phyloP scores from a whole-genome alignment of 2,797 vertebrate genomes.

The Cheirogaleus major region DNA sequence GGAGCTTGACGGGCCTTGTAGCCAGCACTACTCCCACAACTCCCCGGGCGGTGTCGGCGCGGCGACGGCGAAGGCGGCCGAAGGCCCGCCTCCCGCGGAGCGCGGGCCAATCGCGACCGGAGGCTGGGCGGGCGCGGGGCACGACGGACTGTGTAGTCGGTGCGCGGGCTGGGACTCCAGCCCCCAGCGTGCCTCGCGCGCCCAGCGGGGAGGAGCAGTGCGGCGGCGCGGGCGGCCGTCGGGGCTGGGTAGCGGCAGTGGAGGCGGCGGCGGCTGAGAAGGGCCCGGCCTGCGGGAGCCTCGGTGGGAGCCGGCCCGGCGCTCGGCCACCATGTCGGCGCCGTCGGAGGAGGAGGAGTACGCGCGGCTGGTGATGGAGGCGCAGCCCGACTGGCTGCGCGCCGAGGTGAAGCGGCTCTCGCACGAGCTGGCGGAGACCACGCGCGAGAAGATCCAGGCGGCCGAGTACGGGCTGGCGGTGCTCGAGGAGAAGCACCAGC shows the following conservation, averaged over 20 bases:
- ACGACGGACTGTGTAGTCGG: background rate
- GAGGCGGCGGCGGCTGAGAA: conserved; percentile 44
- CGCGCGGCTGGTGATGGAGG: conserved; percentile 91
- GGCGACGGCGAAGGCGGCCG: fast-evolving
- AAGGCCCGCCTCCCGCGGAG: background rate
- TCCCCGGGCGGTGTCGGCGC: background rate
- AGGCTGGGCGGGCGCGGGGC: background rate
- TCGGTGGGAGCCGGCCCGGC: conserved; percentile 39
- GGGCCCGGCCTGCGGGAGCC: conserved; percentile 60
- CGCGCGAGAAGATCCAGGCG: conserved; percentile 97
- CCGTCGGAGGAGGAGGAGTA: conserved; percentile 91
- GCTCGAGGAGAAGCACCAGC: conserved; percentile 97
- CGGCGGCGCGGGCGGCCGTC: background rate
- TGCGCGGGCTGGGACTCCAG: conserved; percentile 26
- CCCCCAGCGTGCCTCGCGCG: conserved; percentile 49
- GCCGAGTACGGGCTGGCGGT: conserved; percentile 97
- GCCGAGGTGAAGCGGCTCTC: conserved; percentile 92
- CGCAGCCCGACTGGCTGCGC: conserved; percentile 93
- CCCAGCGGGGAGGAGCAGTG: conserved; percentile 30
- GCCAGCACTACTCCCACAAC: background rate
- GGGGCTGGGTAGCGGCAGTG: background rate
- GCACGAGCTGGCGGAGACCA: conserved; percentile 95
- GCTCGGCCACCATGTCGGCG: conserved; percentile 86
- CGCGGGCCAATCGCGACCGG: conserved; percentile 8
- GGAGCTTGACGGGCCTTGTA: background rate